Conservation (phyloP, 2,888 invertebrate genomes). For the Leptinotarsa haldemani region DNA sequence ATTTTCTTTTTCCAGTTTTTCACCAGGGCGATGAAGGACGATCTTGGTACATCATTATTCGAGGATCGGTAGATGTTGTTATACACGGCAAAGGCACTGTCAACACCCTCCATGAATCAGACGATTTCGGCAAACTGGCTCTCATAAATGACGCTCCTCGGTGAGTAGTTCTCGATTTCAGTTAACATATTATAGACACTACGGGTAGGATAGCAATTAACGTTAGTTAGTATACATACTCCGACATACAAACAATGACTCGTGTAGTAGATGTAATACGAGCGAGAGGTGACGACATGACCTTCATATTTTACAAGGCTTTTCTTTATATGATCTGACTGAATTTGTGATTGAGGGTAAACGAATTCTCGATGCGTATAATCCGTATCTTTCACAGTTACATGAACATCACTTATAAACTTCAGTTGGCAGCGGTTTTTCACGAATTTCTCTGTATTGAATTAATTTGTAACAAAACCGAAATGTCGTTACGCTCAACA, state of each 20-base stretch:
- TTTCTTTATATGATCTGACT: not conserved
- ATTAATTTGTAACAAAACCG: conserved; percentile 45
- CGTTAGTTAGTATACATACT: not conserved
- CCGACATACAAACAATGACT: not conserved
- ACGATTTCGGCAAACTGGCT: conserved; percentile 89
- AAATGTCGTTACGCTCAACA: conserved; percentile 43
- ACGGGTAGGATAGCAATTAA: not conserved
- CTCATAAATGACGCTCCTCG: conserved; percentile 87
- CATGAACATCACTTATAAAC: conserved; percentile 38
- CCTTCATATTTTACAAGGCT: not conserved
- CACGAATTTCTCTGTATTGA: conserved; percentile 36
- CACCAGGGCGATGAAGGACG: conserved; percentile 87
- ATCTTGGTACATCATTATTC: conserved; percentile 86
- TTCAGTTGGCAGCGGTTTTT: conserved; percentile 34
- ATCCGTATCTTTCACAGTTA: conserved; percentile 22
- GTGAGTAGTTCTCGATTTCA: conserved; percentile 63
- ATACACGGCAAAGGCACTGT: conserved; percentile 88
- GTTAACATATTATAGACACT: not conserved
- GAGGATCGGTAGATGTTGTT: conserved; percentile 86
- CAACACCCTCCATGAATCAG: conserved; percentile 83
- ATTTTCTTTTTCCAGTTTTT: conserved; percentile 71
- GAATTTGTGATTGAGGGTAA: not conserved
- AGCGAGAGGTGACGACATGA: not conserved
- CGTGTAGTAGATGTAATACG: conserved; percentile 1
- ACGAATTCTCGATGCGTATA: no score